These are phyloP conservation scores for Drosophila aff. DNA, from an alignment of 1,140 invertebrate genomes.

Conservation along the genomic window DNA sequence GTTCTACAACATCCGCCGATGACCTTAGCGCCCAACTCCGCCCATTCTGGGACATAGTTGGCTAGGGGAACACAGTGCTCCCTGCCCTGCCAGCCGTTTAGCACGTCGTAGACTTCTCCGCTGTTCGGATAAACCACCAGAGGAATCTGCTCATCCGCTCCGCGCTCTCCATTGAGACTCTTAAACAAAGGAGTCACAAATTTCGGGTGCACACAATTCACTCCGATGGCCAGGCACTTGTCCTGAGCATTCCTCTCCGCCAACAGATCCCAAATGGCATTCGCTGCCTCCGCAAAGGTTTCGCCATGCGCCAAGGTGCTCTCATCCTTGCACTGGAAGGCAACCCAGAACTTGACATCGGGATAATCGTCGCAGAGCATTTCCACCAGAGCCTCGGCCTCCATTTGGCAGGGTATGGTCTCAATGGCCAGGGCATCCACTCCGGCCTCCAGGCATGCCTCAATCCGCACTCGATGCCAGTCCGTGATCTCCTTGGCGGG, in stretches of 20 bases:
- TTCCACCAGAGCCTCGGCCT: constrained; percentile 93
- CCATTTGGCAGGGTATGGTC: constrained; percentile 93
- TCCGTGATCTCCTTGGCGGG: constrained; percentile 89
- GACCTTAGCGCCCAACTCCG: constrained; percentile 89
- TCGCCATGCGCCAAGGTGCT: constrained; percentile 91
- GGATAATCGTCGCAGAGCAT: constrained; percentile 92
- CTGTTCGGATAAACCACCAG: constrained; percentile 91
- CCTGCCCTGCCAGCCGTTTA: constrained; percentile 87
- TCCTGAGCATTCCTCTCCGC: constrained; percentile 86
- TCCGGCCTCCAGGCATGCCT: constrained; percentile 91
- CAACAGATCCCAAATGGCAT: constrained; percentile 87
- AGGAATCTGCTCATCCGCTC: constrained; percentile 80
- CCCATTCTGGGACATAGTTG: constrained; percentile 89
- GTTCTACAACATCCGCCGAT: constrained; percentile 93
- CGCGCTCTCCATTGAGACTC: constrained; percentile 83
- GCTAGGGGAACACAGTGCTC: constrained; percentile 86
- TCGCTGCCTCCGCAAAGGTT: constrained; percentile 87
- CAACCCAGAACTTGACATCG: constrained; percentile 91
- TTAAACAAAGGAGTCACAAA: constrained; percentile 87
- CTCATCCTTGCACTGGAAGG: constrained; percentile 87
- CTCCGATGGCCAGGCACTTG: constrained; percentile 93
- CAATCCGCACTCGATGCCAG: constrained; percentile 93
- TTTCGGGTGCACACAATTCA: constrained; percentile 92
- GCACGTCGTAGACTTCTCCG: constrained; percentile 87
- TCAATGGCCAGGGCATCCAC: constrained; percentile 95